These are phyloP conservation scores for Hycleus cichorii DNA, from an alignment of 1,140 invertebrate genomes.

Conservation along the genomic window DNA sequence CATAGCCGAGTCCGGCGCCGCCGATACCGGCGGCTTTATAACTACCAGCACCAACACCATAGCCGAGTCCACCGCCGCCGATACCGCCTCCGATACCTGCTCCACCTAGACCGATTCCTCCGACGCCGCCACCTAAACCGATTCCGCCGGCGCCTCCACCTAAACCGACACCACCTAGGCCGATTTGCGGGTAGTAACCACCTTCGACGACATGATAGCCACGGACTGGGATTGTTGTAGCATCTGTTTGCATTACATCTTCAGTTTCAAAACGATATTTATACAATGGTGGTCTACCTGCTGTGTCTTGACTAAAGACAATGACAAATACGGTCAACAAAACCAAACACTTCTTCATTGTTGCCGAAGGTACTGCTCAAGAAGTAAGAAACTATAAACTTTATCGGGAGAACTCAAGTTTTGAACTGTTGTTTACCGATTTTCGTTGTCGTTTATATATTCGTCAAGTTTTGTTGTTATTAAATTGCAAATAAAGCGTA, in stretches of 20 bases:
- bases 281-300: conserved; percentile 24
- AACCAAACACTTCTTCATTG: too few species aligned
- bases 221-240: conserved; percentile 28
- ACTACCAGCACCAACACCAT: conserved; percentile 13
- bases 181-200: conserved; percentile 34
- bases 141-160: conserved; percentile 23
- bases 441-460: background rate
- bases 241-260: conserved; percentile 36
- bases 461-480: background rate
- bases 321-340: background rate
- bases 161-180: conserved; percentile 29
- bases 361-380: too few species aligned
- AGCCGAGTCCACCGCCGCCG: conserved; percentile 17
- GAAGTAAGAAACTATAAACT: too few species aligned
- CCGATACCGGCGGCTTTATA: conserved; percentile 17
- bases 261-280: conserved; percentile 35
- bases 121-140: conserved; percentile 8
- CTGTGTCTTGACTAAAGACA: conserved; percentile 6
- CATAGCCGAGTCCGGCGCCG: conserved; percentile 14
- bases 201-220: conserved; percentile 36
- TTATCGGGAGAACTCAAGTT: too few species aligned
- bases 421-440: background rate
- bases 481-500: conserved; percentile 1
- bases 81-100: conserved; percentile 4
- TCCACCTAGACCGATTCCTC: background rate